Conservation (phyloP, 2,113 vertebrate species). For the Jacana jacana region DNA sequence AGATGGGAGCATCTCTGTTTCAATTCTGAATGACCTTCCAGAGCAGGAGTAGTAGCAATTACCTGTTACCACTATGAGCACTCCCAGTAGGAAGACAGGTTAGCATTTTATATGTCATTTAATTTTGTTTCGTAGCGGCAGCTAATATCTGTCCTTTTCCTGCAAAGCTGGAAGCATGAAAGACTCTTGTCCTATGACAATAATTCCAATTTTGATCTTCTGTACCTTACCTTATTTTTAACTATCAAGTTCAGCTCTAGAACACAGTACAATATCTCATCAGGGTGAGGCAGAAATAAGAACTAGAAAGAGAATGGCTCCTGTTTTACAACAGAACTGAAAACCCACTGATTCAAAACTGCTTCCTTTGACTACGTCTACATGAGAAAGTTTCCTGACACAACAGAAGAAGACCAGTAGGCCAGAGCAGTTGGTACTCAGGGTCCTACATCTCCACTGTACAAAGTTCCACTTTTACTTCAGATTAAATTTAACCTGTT, state of each 20-base stretch:
- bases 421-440: not conserved
- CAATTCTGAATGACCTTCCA: not conserved
- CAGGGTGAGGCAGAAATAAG: not conserved
- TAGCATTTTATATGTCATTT: not conserved
- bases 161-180: not conserved
- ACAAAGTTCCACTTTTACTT: not conserved
- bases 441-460: not conserved
- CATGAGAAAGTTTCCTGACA: not conserved
- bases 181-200: not conserved
- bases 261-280: fast-evolving
- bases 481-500: not conserved
- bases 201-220: not conserved
- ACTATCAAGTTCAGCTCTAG: not conserved
- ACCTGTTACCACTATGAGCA: not conserved
- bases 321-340: not conserved
- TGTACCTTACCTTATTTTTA: not conserved
- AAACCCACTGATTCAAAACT: not conserved
- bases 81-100: not conserved
- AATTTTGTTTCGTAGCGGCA: not conserved
- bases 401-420: not conserved
- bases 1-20: not conserved
- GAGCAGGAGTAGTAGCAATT: constrained; percentile 21
- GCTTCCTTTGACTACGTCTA: not conserved
- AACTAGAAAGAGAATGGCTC: not conserved
- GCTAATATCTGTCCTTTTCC: not conserved